A percentile compares a stretch with the other conserved stretches of the same genome.
Evolutionary conservation across 2,888 invertebrate species (phyloP).

Genomic region (Tipula vernalis): DNA sequence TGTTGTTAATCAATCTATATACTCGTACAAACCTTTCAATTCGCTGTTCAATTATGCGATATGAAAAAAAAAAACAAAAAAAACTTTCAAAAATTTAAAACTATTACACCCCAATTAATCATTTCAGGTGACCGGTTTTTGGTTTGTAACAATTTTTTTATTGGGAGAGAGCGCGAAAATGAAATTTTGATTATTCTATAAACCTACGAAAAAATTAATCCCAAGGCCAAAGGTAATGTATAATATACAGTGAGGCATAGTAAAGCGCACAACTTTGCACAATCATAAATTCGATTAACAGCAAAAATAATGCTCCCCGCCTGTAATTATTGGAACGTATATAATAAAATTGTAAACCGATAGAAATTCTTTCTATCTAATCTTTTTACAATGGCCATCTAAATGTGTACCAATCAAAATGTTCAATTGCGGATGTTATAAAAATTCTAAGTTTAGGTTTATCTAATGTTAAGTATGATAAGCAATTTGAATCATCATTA

Average conservation of each 20-base stretch:
- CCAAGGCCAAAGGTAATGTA: neutral
- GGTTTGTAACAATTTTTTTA: neutral
- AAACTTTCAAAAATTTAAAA: neutral
- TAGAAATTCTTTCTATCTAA: neutral
- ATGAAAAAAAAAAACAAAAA: neutral
- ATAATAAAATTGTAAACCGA: neutral
- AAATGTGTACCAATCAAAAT: neutral
- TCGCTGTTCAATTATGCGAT: neutral
- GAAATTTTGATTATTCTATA: neutral
- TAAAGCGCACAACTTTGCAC: neutral
- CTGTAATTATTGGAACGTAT: neutral
- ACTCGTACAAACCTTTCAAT: neutral
- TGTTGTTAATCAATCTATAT: neutral
- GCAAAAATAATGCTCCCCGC: neutral
- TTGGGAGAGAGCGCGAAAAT: neutral
- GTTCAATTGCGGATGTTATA: neutral
- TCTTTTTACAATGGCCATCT: neutral
- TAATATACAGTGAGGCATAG: neutral
- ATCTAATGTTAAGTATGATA: neutral
- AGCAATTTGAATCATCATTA: neutral
- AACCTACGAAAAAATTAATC: neutral
- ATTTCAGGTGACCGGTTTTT: neutral
- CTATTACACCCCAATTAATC: neutral
- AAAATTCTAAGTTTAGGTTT: neutral
- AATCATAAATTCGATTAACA: neutral